Conservation (phyloP, 1,140 invertebrate genomes). For the Ganaspis sp. region DNA sequence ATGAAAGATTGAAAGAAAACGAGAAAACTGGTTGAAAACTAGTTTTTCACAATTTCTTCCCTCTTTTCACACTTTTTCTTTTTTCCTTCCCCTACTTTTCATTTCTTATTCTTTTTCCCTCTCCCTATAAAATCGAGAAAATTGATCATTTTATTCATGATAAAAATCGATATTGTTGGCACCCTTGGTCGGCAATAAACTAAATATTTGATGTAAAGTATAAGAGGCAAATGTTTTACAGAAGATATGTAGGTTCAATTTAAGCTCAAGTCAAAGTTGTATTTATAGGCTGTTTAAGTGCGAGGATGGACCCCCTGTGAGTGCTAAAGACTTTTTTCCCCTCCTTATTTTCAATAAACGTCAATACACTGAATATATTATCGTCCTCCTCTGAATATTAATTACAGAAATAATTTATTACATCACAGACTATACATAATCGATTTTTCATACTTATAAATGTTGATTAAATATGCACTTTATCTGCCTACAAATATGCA, state of each 20-base stretch:
- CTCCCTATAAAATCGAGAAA: background rate
- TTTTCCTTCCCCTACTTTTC: too few relatives aligned
- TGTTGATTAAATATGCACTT: too few relatives aligned
- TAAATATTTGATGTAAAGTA: slow-evolving; percentile 22
- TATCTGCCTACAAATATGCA: too few relatives aligned
- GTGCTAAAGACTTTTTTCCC: slow-evolving; percentile 45
- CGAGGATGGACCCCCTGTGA: slow-evolving; percentile 61
- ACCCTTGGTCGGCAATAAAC: slow-evolving; percentile 14
- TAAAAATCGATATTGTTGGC: background rate
- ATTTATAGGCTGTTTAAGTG: slow-evolving; percentile 63
- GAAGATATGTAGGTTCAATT: slow-evolving; percentile 54
- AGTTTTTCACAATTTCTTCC: slow-evolving; percentile 21
- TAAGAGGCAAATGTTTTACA: background rate
- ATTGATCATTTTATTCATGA: background rate
- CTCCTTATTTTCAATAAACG: slow-evolving; percentile 43
- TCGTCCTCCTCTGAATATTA: slow-evolving; percentile 11
- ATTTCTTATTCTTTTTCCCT: too few relatives aligned
- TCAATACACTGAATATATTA: slow-evolving; percentile 22
- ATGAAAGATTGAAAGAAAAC: too few relatives aligned
- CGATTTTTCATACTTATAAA: background rate
- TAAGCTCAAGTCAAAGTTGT: slow-evolving; percentile 64
- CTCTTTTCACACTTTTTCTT: too few relatives aligned
- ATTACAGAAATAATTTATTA: slow-evolving; percentile 4
- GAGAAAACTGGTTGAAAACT: too few relatives aligned
- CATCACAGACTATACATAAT: background rate